phyloP scores from a whole-genome alignment of 2,113 vertebrate genomes.

The Neodontobutis hainanensis region DNA sequence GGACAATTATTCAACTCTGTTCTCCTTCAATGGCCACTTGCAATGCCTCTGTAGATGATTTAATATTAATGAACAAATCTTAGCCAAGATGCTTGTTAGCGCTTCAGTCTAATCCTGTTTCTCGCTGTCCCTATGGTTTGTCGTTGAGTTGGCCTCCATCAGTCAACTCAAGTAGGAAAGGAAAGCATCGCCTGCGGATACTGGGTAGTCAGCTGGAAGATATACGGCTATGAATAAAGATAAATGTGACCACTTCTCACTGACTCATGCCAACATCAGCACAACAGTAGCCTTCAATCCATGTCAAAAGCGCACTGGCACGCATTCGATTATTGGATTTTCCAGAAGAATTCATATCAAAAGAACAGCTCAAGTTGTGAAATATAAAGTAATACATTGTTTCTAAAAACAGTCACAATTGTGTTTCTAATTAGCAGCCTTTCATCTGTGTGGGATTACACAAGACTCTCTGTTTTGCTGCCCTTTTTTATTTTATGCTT shows the following conservation, averaged over 20 bases:
- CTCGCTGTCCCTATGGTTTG: constrained; percentile 17
- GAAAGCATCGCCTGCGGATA: constrained; percentile 10
- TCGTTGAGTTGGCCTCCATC: constrained; percentile 15
- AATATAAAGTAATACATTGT: too few species aligned
- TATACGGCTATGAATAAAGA: constrained; percentile 41
- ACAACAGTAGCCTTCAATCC: constrained; percentile 6
- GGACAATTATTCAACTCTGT: constrained; percentile 41
- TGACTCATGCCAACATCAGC: constrained; percentile 18
- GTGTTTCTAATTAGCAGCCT: constrained; percentile 29
- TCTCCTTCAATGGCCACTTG: constrained; percentile 24
- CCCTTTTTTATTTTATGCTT: not conserved
- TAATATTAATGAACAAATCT: constrained; percentile 62
- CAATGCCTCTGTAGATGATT: constrained; percentile 31
- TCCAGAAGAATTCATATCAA: not conserved
- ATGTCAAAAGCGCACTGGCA: not conserved
- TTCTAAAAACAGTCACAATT: constrained; percentile 6
- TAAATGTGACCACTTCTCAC: constrained; percentile 19
- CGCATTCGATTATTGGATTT: not conserved
- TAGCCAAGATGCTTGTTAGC: constrained; percentile 55
- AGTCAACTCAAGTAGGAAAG: constrained; percentile 1
- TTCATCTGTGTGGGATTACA: constrained; percentile 26
- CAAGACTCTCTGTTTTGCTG: not conserved
- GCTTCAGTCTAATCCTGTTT: constrained; percentile 52
- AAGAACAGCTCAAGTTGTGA: too few species aligned
- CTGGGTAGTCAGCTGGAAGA: constrained; percentile 49